These are phyloP conservation scores for Leptopilina syphax DNA, from an alignment of 2,888 invertebrate genomes.

Conservation along the genomic window DNA sequence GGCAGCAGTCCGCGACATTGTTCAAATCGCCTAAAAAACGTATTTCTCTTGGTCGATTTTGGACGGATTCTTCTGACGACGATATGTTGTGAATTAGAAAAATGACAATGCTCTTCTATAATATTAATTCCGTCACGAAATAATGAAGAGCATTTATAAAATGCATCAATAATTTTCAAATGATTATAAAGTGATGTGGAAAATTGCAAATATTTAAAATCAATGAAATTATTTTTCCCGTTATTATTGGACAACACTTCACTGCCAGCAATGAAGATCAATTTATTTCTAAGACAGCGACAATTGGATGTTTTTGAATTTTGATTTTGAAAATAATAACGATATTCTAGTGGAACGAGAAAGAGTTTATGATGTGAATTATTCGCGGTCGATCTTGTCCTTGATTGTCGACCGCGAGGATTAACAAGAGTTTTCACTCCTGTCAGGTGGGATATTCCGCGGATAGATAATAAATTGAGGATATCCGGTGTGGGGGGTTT, in stretches of 20 bases:
- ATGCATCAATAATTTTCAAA: constrained; percentile 55
- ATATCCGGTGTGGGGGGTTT: constrained; percentile 69
- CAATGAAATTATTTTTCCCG: constrained; percentile 5
- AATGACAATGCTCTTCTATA: constrained; percentile 27
- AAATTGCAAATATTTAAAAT: constrained; percentile 48
- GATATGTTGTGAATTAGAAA: constrained; percentile 59
- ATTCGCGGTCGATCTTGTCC: constrained; percentile 44
- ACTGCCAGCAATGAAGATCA: constrained; percentile 48
- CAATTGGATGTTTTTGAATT: constrained; percentile 8
- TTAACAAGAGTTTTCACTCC: constrained; percentile 19
- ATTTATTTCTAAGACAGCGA: constrained; percentile 17
- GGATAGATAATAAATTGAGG: constrained; percentile 64
- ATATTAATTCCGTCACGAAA: constrained; percentile 24
- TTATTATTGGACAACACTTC: background rate
- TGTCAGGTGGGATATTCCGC: constrained; percentile 70
- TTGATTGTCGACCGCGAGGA: constrained; percentile 42
- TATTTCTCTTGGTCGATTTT: constrained; percentile 54
- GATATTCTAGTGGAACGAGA: background rate
- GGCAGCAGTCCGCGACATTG: constrained; percentile 74
- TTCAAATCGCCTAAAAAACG: constrained; percentile 59
- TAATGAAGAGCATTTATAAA: constrained; percentile 53
- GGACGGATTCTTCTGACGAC: constrained; percentile 65
- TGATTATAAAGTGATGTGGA: constrained; percentile 59
- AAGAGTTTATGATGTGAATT: constrained; percentile 36
- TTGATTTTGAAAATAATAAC: background rate